Base-by-base conservation (phyloP, 2,888 invertebrate species). In the Ectemnius continuus region DNA sequence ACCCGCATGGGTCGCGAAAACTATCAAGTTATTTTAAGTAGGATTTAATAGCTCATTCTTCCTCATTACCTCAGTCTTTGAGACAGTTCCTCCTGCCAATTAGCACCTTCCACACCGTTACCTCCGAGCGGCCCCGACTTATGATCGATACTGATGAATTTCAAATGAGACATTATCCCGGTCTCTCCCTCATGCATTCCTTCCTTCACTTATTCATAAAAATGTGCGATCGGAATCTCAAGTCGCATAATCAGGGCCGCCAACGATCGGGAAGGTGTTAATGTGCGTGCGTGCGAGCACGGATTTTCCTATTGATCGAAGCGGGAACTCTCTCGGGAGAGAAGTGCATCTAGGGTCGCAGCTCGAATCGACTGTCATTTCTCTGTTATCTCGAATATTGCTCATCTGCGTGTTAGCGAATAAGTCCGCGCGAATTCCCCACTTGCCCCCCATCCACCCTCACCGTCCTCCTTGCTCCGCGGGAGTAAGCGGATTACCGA, bases 11-110 rank as follows among this genome's bases (percentile, higher is more conserved):
- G 61, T 57, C 48, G 20, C 13, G 66, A 73, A 79, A 67, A 73
- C 75, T 63, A 20, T 74, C 62, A 68, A 65, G 64, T 77, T 76
- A 67, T 73, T 66, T 73, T 74, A 76, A 52, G 64, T 77, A 82
- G 76, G 20, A 48, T 77, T 82, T 80, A 81, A 80, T 87, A 86
- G 84, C 78, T 76, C 79, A 76, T 85, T 87, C 80, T 84, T 78
- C 81, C 80, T 81, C 84, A 88, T 89, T 89, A 89, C 89, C 89
- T 89, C 89, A 87, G 84, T 82, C 84, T 84, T 85, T 85, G 87
- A 87, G 86, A 89, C 82, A 88, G 88, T 88, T 88, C 88, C 89
- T 88, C 84, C 80, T 79, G 81, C 78, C 72, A 84, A 64, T 74
- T 67, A 75, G 72, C 61, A 80, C 68, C 73, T 73, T 76, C 62